Percentiles rank a stretch among this genome's conserved stretches.
Evolutionary conservation across 1,140 invertebrate genomes (phyloP).

Genomic region (Cheumatopsyche charites): DNA sequence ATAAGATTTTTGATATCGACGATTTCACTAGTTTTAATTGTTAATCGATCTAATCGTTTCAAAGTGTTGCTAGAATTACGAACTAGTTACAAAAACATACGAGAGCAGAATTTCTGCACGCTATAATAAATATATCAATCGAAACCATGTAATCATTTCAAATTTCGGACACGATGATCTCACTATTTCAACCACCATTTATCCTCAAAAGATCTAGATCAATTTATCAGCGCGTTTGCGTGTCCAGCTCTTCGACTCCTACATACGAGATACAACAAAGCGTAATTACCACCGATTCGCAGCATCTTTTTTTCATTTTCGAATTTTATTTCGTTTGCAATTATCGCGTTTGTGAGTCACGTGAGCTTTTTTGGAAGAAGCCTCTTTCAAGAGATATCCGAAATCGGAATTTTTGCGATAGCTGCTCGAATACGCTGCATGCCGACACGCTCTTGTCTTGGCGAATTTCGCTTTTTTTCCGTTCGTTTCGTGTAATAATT

Average conservation of each 20-base stretch:
- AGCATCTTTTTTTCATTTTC: constrained; percentile 2
- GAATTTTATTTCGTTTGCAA: neutral
- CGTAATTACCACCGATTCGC: constrained; percentile 14
- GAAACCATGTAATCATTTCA: too few species aligned
- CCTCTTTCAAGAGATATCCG: neutral
- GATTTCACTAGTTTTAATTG: too few species aligned
- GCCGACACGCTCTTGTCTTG: constrained; percentile 1
- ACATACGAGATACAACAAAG: too few species aligned
- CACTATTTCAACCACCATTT: neutral
- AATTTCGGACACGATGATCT: too few species aligned
- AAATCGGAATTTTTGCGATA: constrained; percentile 21
- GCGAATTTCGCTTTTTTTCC: neutral
- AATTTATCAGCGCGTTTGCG: constrained; percentile 15
- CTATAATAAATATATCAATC: too few species aligned
- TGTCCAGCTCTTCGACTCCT: constrained; percentile 16
- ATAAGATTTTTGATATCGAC: too few species aligned
- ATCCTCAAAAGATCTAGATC: constrained; percentile 17
- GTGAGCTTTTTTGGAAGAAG: neutral
- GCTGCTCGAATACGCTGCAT: constrained; percentile 11
- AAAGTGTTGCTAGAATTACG: too few species aligned
- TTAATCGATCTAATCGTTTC: too few species aligned
- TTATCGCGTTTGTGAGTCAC: constrained; percentile 8
- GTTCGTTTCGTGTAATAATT: neutral
- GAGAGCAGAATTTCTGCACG: too few species aligned
- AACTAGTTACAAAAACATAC: too few species aligned